phyloP scores from a whole-genome alignment of 1,140 invertebrate genomes.

The Aphelinus atriplicis region DNA sequence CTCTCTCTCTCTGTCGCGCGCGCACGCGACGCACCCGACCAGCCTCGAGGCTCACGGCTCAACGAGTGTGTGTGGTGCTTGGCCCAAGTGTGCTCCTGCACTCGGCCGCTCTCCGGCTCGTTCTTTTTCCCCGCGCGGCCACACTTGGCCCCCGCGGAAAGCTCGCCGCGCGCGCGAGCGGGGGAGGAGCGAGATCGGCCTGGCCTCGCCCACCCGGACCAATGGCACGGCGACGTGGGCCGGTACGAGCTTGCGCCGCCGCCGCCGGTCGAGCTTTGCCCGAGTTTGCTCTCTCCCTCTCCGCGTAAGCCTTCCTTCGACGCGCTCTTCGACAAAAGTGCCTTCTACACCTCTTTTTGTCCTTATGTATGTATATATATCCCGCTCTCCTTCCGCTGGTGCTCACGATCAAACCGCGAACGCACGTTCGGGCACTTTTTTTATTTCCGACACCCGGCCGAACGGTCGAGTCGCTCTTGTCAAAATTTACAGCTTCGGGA shows the following conservation, averaged over 20 bases:
- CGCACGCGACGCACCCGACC: constrained; percentile 47
- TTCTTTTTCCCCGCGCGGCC: constrained; percentile 44
- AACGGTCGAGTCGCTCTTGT: no score
- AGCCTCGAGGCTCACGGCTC: constrained; percentile 8
- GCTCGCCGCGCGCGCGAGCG: neutral
- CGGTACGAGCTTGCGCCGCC: constrained; percentile 1
- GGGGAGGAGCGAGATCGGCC: neutral
- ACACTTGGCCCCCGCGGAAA: neutral
- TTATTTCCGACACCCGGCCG: no score
- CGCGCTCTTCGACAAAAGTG: constrained; percentile 31
- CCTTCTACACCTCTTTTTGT: constrained; percentile 23
- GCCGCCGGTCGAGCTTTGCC: constrained; percentile 2
- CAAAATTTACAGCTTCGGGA: no score
- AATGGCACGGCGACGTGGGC: neutral
- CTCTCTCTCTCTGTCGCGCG: no score
- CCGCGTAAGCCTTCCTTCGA: neutral
- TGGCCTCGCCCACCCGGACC: constrained; percentile 1
- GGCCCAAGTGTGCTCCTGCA: constrained; percentile 61
- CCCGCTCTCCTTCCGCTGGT: constrained; percentile 10
- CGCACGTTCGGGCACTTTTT: no score
- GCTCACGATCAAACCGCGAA: constrained; percentile 11
- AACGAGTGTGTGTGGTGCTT: constrained; percentile 55
- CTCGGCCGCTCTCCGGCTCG: constrained; percentile 30
- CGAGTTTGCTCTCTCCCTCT: neutral
- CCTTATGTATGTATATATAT: neutral